Evolutionary conservation across 2,888 invertebrate species (phyloP).

Genomic region (Leptinotarsa juncta): DNA sequence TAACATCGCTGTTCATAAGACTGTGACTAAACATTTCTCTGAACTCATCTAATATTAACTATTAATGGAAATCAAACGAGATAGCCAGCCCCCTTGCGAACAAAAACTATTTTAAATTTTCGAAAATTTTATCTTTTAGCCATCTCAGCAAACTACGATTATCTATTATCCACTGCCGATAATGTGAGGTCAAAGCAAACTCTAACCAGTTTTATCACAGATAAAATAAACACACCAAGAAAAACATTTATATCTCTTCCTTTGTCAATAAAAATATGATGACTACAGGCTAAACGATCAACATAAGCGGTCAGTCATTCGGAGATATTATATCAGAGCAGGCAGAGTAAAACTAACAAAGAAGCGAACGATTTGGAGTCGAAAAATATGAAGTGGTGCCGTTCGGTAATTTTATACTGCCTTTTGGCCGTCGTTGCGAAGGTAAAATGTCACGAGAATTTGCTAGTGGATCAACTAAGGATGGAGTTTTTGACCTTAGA

Average conservation of each 20-base stretch:
- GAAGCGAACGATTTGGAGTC: background rate
- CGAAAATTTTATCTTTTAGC: background rate
- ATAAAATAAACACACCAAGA: background rate
- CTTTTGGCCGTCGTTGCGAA: slow-evolving; percentile 17
- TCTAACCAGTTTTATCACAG: background rate
- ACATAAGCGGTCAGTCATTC: background rate
- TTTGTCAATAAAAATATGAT: background rate
- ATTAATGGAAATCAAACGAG: too few species aligned
- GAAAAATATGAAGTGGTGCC: background rate
- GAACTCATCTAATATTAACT: too few species aligned
- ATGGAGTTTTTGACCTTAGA: slow-evolving; percentile 72
- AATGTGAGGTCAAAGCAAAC: background rate
- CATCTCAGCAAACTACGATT: background rate
- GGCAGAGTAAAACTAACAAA: background rate
- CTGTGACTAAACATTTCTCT: too few species aligned
- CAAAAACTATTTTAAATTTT: too few species aligned
- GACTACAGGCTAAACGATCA: background rate
- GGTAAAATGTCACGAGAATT: slow-evolving; percentile 25
- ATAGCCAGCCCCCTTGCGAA: too few species aligned
- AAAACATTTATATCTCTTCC: background rate
- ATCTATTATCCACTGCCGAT: background rate
- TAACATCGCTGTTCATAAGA: too few species aligned
- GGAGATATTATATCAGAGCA: background rate
- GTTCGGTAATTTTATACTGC: slow-evolving; percentile 8
- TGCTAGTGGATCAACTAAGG: slow-evolving; percentile 71